phyloP scores from a whole-genome alignment of 2,888 invertebrate species.

The Lymantria dispar region DNA sequence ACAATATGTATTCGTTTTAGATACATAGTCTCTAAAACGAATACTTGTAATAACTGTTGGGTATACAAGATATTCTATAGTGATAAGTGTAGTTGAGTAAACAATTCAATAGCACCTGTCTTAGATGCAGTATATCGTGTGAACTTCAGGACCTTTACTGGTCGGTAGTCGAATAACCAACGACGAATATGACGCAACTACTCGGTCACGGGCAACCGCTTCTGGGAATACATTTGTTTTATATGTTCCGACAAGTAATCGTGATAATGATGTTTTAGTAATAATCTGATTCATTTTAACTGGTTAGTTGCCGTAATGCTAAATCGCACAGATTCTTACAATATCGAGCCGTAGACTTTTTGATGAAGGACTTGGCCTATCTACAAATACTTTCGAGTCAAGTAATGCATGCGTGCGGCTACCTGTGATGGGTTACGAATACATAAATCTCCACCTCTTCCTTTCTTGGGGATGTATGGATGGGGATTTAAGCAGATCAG shows the following conservation, averaged over 20 bases:
- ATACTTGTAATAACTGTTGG: neutral
- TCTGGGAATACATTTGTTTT: constrained; percentile 30
- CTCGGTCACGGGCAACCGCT: constrained; percentile 50
- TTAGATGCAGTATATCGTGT: constrained; percentile 27
- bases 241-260: constrained; percentile 25
- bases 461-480: too few relatives aligned
- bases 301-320: too few relatives aligned
- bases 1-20: too few relatives aligned
- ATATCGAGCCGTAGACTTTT: too few relatives aligned
- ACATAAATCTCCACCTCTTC: too few relatives aligned
- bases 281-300: neutral
- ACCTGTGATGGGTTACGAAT: too few relatives aligned
- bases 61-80: constrained; percentile 3
- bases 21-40: neutral
- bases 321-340: too few relatives aligned
- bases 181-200: constrained; percentile 33
- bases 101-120: constrained; percentile 16
- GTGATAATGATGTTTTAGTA: neutral
- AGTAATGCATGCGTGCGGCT: too few relatives aligned
- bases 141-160: constrained; percentile 39
- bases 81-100: constrained; percentile 6
- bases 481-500: too few relatives aligned
- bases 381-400: too few relatives aligned
- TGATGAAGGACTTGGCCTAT: too few relatives aligned
- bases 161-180: constrained; percentile 4